These are phyloP conservation scores for Scaptomyza tumidula DNA, from an alignment of 2,888 invertebrate genomes.

Conservation along the genomic window DNA sequence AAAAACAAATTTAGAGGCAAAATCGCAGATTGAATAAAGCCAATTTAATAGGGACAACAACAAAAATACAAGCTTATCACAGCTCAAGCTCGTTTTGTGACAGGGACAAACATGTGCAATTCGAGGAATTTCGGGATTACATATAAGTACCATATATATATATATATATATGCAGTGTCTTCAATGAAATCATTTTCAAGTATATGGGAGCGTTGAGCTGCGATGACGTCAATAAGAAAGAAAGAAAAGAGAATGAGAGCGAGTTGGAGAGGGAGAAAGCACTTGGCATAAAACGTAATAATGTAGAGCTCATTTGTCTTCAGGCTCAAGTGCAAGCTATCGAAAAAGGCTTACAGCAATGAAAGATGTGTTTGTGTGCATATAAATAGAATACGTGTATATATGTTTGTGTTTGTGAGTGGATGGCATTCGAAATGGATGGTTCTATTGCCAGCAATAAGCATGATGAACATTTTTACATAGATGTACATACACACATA, in stretches of 20 bases:
- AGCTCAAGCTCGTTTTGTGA: neutral
- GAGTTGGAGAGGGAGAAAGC: conserved; percentile 19
- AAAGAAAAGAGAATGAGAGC: neutral
- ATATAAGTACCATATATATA: neutral
- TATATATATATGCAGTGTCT: conserved; percentile 9
- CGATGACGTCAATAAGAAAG: conserved; percentile 53
- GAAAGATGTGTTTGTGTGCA: conserved; percentile 3
- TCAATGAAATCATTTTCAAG: conserved; percentile 17
- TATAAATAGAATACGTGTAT: neutral
- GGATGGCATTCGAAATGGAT: conserved; percentile 39
- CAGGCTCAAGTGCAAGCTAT: conserved; percentile 70
- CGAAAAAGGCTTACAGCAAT: conserved; percentile 68
- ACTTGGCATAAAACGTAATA: conserved; percentile 71
- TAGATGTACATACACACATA: neutral
- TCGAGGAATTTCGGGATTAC: neutral
- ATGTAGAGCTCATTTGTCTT: conserved; percentile 81
- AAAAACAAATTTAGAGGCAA: neutral
- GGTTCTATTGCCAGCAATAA: conserved; percentile 69
- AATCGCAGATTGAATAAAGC: conserved; percentile 5
- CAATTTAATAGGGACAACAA: conserved; percentile 6
- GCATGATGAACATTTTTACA: conserved; percentile 60
- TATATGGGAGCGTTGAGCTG: conserved; percentile 9
- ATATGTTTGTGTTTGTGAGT: conserved; percentile 8
- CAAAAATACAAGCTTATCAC: conserved; percentile 14
- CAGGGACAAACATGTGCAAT: conserved; percentile 1